A percentile compares a stretch with the other conserved stretches of the same genome.
Conservation (phyloP, 1,140 invertebrate genomes). For the Goniozus legneri region DNA sequence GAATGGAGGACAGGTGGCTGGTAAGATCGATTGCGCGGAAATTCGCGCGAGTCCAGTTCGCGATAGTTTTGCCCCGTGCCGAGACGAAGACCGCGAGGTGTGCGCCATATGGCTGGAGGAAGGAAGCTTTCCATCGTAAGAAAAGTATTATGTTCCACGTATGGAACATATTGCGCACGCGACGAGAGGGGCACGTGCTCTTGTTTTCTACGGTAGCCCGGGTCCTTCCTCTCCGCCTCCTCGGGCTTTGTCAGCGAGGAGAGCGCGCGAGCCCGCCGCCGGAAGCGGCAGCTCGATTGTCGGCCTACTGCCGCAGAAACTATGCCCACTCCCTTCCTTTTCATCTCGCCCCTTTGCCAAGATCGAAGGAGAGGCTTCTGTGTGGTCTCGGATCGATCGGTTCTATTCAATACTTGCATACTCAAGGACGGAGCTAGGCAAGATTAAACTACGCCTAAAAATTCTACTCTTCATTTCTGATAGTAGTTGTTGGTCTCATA, state of each 20-base stretch:
- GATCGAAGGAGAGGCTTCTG: too few relatives aligned
- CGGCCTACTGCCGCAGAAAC: slow-evolving; percentile 15
- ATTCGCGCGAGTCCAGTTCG: neutral
- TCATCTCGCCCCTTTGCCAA: too few relatives aligned
- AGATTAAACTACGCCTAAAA: too few relatives aligned
- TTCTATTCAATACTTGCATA: too few relatives aligned
- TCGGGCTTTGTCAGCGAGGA: slow-evolving; percentile 14
- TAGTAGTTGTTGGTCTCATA: too few relatives aligned
- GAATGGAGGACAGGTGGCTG: neutral
- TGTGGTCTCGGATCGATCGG: too few relatives aligned
- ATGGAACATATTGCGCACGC: slow-evolving; percentile 28
- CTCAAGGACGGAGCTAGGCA: too few relatives aligned
- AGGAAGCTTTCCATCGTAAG: slow-evolving; percentile 38
- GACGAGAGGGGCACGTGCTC: slow-evolving; percentile 36
- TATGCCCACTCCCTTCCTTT: too few relatives aligned
- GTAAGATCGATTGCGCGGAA: neutral
- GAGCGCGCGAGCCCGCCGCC: slow-evolving; percentile 12
- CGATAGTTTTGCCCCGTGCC: neutral
- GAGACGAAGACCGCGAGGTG: slow-evolving; percentile 3
- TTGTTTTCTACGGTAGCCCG: slow-evolving; percentile 6
- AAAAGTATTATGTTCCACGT: slow-evolving; percentile 29
- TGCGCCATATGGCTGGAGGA: slow-evolving; percentile 33
- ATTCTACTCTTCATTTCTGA: too few relatives aligned
- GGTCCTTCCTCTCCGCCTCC: slow-evolving; percentile 13
- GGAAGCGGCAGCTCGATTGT: slow-evolving; percentile 44